A percentile compares a stretch with the other conserved stretches of the same genome.
Evolutionary conservation across 2,888 invertebrate species (phyloP).

Genomic region (Ophioninae sp.): DNA sequence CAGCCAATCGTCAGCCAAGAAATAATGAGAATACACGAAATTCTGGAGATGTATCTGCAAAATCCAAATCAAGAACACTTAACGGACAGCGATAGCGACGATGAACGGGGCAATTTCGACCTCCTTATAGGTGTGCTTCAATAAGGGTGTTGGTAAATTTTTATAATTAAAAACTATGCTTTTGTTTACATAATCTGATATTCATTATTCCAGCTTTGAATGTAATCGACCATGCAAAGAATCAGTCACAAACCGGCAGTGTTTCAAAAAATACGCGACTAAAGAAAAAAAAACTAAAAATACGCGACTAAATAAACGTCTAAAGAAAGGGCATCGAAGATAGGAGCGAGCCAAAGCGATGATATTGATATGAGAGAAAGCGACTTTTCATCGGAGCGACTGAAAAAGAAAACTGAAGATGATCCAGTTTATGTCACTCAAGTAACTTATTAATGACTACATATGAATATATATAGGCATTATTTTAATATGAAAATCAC

Average conservation of each 20-base stretch:
- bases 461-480: too few relatives aligned
- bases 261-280: too few relatives aligned
- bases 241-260: too few relatives aligned
- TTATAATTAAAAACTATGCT: neutral
- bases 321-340: too few relatives aligned
- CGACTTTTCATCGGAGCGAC: too few relatives aligned
- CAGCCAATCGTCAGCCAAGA: constrained; percentile 64
- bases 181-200: neutral
- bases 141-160: neutral
- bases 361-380: too few relatives aligned
- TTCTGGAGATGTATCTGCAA: constrained; percentile 64
- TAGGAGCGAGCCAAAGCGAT: too few relatives aligned
- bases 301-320: too few relatives aligned
- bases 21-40: constrained; percentile 64
- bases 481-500: neutral
- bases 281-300: too few relatives aligned
- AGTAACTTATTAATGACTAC: neutral
- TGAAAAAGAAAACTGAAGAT: neutral
- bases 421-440: neutral
- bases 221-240: too few relatives aligned
- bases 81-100: neutral
- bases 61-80: neutral
- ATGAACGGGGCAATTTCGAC: neutral
- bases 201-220: too few relatives aligned
- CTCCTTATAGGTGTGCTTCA: neutral